Evolutionary conservation across 2,113 vertebrate species (phyloP).

Genomic region (Regulus satrapa): DNA sequence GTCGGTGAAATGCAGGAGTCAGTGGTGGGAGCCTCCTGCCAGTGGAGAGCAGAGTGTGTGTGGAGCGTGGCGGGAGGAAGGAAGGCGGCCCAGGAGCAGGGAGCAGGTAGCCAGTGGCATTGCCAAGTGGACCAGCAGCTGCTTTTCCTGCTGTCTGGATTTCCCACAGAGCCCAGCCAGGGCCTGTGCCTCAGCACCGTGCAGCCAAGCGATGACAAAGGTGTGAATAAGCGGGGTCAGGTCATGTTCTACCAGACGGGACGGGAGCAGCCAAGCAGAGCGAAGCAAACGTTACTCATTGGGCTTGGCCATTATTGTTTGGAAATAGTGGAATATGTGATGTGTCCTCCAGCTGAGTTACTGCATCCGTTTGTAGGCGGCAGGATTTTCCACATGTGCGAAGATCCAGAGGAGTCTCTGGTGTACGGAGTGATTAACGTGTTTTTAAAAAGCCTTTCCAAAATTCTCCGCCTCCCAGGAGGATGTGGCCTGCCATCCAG

Average conservation of each 20-base stretch:
- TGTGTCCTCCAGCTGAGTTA: neutral
- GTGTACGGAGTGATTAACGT: neutral
- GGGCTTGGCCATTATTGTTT: slow-evolving; percentile 34
- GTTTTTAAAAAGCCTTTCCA: neutral
- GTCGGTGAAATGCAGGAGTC: neutral
- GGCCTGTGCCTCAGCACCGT: neutral
- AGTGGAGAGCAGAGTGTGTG: accelerated
- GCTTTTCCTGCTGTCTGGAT: neutral
- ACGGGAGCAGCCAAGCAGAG: neutral
- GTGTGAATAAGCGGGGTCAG: slow-evolving; percentile 51
- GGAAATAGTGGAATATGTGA: slow-evolving; percentile 41
- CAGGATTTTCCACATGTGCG: slow-evolving; percentile 6
- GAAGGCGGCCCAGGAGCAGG: neutral
- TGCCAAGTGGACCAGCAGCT: slow-evolving; percentile 10
- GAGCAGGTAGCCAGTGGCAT: neutral
- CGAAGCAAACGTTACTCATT: slow-evolving; percentile 43
- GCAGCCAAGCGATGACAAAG: slow-evolving; percentile 41
- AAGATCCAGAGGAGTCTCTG: neutral
- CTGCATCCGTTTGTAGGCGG: slow-evolving; percentile 12
- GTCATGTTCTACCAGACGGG: neutral
- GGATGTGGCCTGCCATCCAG: neutral
- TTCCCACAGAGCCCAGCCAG: neutral
- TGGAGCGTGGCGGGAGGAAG: neutral
- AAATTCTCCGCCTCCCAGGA: neutral
- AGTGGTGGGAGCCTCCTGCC: neutral